These are phyloP conservation scores for Epicauta chinensis DNA, from an alignment of 1,140 invertebrate genomes.

Conservation along the genomic window DNA sequence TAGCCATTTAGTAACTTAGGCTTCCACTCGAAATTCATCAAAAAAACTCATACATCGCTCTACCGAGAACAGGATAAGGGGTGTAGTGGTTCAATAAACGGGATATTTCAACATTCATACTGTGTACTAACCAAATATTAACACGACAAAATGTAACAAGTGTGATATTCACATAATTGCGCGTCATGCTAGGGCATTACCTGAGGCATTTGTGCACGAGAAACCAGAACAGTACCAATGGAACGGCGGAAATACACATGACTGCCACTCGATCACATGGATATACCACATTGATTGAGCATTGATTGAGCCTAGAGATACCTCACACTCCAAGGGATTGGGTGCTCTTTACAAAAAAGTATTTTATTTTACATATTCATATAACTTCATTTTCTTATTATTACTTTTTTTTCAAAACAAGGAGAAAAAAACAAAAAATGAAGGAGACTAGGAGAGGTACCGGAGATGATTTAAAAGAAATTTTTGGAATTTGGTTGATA, in stretches of 20 bases:
- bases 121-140: constrained; percentile 10
- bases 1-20: too few species aligned
- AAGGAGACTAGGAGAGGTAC: too few species aligned
- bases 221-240: constrained; percentile 32
- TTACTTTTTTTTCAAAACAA: not conserved
- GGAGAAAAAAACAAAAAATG: not conserved
- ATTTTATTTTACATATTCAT: constrained; percentile 31
- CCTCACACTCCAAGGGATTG: constrained; percentile 35
- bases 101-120: constrained; percentile 2
- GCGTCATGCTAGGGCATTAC: constrained; percentile 38
- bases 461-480: too few species aligned
- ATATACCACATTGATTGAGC: constrained; percentile 24
- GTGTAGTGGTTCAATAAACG: too few species aligned
- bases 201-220: constrained; percentile 33
- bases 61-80: too few species aligned
- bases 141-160: constrained; percentile 24
- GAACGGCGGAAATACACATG: constrained; percentile 24
- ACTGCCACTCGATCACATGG: constrained; percentile 25
- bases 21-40: too few species aligned
- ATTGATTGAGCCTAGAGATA: constrained; percentile 32
- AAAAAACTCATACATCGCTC: too few species aligned
- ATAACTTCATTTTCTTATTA: constrained; percentile 1
- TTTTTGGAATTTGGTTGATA: too few species aligned
- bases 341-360: constrained; percentile 37
- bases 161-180: constrained; percentile 23